phyloP scores from a whole-genome alignment of 2,797 vertebrate species.

The Ambastaia sidthimunki region DNA sequence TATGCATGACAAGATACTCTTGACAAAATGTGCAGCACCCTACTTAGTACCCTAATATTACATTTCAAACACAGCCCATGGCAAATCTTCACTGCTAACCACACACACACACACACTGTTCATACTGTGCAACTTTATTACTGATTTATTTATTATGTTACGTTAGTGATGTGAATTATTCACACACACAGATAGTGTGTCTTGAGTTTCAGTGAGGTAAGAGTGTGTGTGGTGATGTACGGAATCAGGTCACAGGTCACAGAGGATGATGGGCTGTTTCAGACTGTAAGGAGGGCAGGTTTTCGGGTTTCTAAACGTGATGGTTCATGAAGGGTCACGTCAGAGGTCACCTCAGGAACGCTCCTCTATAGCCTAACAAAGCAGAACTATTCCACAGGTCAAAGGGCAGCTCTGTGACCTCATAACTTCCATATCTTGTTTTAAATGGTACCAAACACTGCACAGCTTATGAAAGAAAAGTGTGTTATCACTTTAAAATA shows the following conservation, averaged over 20 bases:
- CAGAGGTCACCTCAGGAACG: conserved; percentile 41
- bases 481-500: no score
- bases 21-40: neutral
- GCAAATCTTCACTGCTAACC: neutral
- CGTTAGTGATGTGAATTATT: conserved; percentile 43
- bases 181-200: conserved; percentile 21
- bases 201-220: conserved; percentile 30
- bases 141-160: conserved; percentile 33
- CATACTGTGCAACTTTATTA: conserved; percentile 15
- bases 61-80: neutral
- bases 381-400: conserved; percentile 11
- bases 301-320: no score
- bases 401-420: conserved; percentile 35
- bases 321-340: neutral
- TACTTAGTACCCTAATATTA: no score
- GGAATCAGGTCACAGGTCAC: conserved; percentile 29
- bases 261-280: conserved; percentile 20
- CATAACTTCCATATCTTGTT: conserved; percentile 12
- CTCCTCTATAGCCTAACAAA: conserved; percentile 5
- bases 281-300: conserved; percentile 31
- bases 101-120: neutral
- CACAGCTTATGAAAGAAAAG: no score
- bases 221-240: conserved; percentile 33
- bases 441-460: no score
- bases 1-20: neutral